These are phyloP conservation scores for Zaprionus gabonicus DNA, from an alignment of 1,140 invertebrate species.

Conservation along the genomic window DNA sequence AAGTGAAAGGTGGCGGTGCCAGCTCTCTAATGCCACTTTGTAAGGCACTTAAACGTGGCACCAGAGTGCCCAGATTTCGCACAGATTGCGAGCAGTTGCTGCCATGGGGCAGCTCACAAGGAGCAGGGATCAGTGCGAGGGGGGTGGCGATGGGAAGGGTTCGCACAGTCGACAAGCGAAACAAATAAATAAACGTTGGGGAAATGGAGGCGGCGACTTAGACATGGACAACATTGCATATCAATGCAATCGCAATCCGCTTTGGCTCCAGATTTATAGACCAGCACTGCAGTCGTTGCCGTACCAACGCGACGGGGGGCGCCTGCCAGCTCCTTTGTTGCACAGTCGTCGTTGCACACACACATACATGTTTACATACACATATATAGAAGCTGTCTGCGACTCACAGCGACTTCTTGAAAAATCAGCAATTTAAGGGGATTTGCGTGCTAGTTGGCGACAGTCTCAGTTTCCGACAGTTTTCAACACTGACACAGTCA, in stretches of 20 bases:
- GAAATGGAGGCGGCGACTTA: conserved; percentile 29
- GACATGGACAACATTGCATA: conserved; percentile 68
- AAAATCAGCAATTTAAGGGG: conserved; percentile 75
- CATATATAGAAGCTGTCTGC: conserved; percentile 59
- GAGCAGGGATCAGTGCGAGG: not conserved
- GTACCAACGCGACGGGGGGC: not conserved
- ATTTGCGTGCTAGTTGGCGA: conserved; percentile 73
- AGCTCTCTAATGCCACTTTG: conserved; percentile 55
- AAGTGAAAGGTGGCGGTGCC: conserved; percentile 53
- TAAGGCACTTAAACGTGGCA: conserved; percentile 47
- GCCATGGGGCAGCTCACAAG: not conserved
- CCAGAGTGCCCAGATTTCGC: conserved; percentile 54
- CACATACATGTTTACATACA: conserved; percentile 22
- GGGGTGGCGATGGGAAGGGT: no score
- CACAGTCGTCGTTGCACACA: conserved; percentile 8
- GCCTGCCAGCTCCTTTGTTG: conserved; percentile 41
- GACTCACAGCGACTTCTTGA: conserved; percentile 36
- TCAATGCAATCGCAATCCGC: conserved; percentile 76
- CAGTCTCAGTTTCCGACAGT: conserved; percentile 40
- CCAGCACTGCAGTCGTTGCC: conserved; percentile 43
- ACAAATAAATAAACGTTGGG: conserved; percentile 66
- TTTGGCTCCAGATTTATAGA: conserved; percentile 75
- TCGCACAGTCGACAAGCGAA: conserved; percentile 37
- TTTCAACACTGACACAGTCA: conserved; percentile 29
- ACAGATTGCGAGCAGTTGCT: conserved; percentile 36